Percentiles rank a stretch among this genome's conserved stretches.
These are phyloP conservation scores for Anthopleura sola DNA, from an alignment of 64 coral and sea anemone genomes.

Conservation along the genomic window DNA sequence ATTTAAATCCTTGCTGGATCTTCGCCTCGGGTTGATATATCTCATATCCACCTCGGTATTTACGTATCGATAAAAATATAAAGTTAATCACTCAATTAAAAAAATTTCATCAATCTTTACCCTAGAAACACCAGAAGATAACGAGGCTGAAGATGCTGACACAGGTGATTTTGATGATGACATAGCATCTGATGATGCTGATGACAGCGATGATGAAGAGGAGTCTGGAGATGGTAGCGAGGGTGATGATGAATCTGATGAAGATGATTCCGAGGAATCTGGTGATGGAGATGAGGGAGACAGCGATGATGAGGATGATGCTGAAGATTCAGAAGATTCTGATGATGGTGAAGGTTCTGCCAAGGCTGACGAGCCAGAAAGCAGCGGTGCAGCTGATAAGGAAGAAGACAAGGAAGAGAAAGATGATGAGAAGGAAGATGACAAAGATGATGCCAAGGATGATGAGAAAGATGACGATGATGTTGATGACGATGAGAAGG, in stretches of 20 bases:
- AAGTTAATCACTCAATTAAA: no score
- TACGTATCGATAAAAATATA: no score
- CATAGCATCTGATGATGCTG: conserved; percentile 14
- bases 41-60: no score
- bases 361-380: not conserved
- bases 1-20: no score
- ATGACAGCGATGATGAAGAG: conserved; percentile 4
- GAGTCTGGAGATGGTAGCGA: conserved; percentile 6
- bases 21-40: no score
- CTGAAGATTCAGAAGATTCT: not conserved
- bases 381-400: not conserved
- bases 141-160: conserved; percentile 20
- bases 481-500: conserved; percentile 27
- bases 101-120: not conserved
- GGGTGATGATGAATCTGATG: conserved; percentile 30
- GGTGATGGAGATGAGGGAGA: conserved; percentile 17
- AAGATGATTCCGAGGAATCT: not conserved
- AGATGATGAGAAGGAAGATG: conserved; percentile 5
- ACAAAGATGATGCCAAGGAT: conserved; percentile 35
- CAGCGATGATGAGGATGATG: conserved; percentile 20
- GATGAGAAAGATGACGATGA: conserved; percentile 31
- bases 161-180: conserved; percentile 58
- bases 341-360: conserved; percentile 26
- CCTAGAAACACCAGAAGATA: not conserved
- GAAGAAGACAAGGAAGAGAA: conserved; percentile 12